Percentiles rank a stretch among this genome's conserved stretches.
phyloP scores from a whole-genome alignment of 2,113 vertebrate species.

The Motacilla tschutschensis region DNA sequence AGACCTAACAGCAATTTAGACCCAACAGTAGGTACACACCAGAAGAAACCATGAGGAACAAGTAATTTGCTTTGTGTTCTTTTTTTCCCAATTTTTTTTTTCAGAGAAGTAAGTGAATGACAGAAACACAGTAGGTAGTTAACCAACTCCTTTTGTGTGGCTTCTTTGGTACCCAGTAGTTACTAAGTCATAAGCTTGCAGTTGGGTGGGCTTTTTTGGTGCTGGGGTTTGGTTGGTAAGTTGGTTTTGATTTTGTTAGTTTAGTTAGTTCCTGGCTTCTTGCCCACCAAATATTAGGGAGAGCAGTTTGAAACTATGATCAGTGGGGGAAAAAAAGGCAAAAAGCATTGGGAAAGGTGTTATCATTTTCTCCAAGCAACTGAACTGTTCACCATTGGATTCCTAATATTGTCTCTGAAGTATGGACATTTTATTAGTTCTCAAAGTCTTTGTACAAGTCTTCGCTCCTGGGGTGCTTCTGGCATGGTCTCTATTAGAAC shows the following conservation, averaged over 20 bases:
- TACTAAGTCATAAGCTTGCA: background rate
- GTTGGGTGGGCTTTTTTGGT: background rate
- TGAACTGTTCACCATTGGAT: background rate
- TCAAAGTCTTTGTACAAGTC: background rate
- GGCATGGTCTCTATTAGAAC: background rate
- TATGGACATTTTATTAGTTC: background rate
- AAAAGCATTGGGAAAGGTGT: background rate
- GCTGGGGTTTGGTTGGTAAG: background rate
- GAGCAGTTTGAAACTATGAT: background rate
- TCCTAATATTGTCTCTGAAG: background rate
- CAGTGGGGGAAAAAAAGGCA: accelerated
- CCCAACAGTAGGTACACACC: background rate
- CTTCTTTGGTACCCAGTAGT: background rate
- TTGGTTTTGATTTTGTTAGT: background rate
- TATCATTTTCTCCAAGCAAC: accelerated
- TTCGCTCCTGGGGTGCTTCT: background rate
- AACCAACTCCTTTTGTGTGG: background rate
- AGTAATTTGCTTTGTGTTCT: background rate
- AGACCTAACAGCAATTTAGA: background rate
- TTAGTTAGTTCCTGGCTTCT: background rate
- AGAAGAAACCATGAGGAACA: background rate
- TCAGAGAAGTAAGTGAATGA: background rate
- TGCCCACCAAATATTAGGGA: background rate
- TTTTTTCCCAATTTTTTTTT: background rate
- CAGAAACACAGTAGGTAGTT: background rate